These are phyloP conservation scores for Spodoptera frugiperda DNA, from an alignment of 1,140 invertebrate genomes.

Conservation along the genomic window DNA sequence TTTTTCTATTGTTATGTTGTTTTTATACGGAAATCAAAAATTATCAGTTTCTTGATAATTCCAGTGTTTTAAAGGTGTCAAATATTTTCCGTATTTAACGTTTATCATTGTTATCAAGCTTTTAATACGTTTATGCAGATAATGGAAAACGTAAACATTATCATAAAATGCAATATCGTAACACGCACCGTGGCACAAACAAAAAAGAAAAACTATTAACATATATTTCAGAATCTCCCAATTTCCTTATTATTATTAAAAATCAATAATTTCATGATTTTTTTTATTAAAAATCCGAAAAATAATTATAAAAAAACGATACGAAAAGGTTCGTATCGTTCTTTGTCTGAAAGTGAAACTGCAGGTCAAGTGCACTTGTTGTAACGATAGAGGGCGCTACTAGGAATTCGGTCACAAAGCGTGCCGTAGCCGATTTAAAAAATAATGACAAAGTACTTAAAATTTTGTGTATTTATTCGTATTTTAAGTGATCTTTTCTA, in stretches of 20 bases:
- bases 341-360: not conserved
- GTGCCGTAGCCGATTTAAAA: too few species aligned
- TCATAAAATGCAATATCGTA: not conserved
- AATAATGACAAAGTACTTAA: not conserved
- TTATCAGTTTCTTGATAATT: constrained; percentile 6
- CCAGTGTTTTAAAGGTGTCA: not conserved
- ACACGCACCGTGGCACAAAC: too few species aligned
- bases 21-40: not conserved
- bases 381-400: constrained; percentile 5
- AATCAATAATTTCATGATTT: too few species aligned
- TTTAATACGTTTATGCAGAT: not conserved
- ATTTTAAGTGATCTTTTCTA: not conserved
- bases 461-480: not conserved
- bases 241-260: too few species aligned
- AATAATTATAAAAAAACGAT: too few species aligned
- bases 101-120: constrained; percentile 11
- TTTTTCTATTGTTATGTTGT: not conserved
- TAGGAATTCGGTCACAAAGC: not conserved
- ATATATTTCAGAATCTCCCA: not conserved
- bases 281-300: too few species aligned
- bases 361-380: not conserved
- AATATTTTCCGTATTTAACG: not conserved
- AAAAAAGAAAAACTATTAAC: not conserved
- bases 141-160: not conserved
- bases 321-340: too few species aligned